Percentiles rank a stretch among this genome's conserved stretches.
These are phyloP conservation scores for Nerophis ophidion DNA, from an alignment of 2,113 vertebrate species.

Conservation along the genomic window DNA sequence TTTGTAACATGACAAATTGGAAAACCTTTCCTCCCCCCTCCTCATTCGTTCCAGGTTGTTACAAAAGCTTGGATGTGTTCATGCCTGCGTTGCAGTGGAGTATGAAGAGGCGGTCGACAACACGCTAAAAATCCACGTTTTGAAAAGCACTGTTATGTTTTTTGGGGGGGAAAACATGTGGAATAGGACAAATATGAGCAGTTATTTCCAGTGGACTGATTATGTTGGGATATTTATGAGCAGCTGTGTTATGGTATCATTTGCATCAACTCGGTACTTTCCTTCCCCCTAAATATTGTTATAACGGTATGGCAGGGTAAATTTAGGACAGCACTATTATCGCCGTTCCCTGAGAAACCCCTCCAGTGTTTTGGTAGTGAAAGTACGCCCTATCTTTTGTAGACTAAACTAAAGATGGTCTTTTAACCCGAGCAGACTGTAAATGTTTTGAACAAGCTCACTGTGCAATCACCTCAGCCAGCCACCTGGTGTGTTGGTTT, in stretches of 20 bases:
- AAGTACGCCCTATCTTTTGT: conserved; percentile 29
- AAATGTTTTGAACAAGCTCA: conserved; percentile 27
- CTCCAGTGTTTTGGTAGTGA: conserved; percentile 25
- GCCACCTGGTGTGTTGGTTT: conserved; percentile 28
- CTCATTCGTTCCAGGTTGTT: conserved; percentile 25
- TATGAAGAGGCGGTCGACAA: conserved; percentile 35
- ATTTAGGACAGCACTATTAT: conserved; percentile 11
- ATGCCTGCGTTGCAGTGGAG: conserved; percentile 36
- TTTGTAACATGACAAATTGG: conserved; percentile 49
- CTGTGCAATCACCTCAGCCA: conserved; percentile 23
- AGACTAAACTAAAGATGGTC: conserved; percentile 50
- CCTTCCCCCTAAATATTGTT: conserved; percentile 29
- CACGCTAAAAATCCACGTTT: conserved; percentile 13
- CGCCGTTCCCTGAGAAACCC: conserved; percentile 24
- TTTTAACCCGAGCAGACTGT: conserved; percentile 14
- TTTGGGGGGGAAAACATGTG: not conserved
- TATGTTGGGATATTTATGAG: conserved; percentile 7
- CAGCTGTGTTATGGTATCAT: not conserved
- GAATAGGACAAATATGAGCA: not conserved
- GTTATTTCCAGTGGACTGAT: not conserved
- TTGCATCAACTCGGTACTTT: conserved; percentile 25
- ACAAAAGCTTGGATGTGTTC: conserved; percentile 24
- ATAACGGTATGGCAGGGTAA: conserved; percentile 11
- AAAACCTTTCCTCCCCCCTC: conserved; percentile 22
- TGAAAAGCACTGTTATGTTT: not conserved